Base-by-base conservation (phyloP, 2,797 vertebrate genomes). In the Xenopus petersii region DNA sequence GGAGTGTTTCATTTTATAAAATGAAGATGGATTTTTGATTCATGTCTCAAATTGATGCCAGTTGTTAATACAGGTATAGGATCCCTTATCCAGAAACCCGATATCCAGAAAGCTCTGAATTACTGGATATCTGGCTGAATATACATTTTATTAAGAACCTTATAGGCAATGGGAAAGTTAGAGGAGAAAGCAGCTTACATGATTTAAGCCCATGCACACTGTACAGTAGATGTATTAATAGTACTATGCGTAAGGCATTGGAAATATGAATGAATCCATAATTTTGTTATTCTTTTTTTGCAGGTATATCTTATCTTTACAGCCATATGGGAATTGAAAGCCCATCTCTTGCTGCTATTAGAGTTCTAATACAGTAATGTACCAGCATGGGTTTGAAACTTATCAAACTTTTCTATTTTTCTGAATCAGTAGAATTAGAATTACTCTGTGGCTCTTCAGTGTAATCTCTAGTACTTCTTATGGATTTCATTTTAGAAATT, bases 261-360 rank as follows among this genome's bases (percentile, higher is more conserved):
- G 59, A 61, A 61, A 61, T 26, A 12, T 24, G 24, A 61, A 61
- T 61, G 8, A 30, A 61, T 61, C 2, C 21, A 24, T 61, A 61
- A 61, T 80, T 65, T 70, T 58, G 79, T 24, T 61, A 42, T 73
- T 64, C 21, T 64, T 13, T 66, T 21, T 59, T 71, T 77, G 72
- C 70, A 81, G 71, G 26, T 77, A 63, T 3, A 0, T 0, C 70
- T 74, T 66, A 72, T 80, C 59, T 54, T 62, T 16, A 75, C 59
- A 77, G 73, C 71, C 17, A 0, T 0, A 46, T 0, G 42, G 67
- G 79, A 82, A 81, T n/a, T 42, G 15, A 75, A 76, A 70, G 65
- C 24, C 17, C 64, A 30, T 11, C 77, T 65, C 56, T 36, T 58
- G 75, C 73, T 4, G 13, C n/a, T 64, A 36, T 10, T 12, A 21